Base-by-base conservation (phyloP, 2,888 invertebrate genomes). In the Hetaerina titia region DNA sequence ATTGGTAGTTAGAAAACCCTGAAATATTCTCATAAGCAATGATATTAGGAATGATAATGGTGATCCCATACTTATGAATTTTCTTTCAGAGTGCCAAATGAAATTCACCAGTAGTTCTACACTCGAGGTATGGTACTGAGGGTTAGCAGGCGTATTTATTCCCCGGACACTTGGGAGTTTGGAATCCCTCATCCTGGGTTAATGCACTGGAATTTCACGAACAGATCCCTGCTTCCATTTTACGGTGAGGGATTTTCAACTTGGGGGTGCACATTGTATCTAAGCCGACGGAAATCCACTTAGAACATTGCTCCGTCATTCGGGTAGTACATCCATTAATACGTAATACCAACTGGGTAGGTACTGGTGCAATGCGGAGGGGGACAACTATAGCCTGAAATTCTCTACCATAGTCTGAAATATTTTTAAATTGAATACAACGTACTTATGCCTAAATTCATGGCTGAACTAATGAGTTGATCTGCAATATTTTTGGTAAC, bases 241-340 rank as follows among this genome's bases (percentile, higher is more conserved):
- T 81, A 25, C 81, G 81, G 81, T 31, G 25, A 31, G 31, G 81
- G 81, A 81, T 81, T 81, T 81, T 81, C 81, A 81, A 81, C 81
- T 81, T 81, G 31, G 81, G 25, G 13, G 81, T 13, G 25, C 81
- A 13, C 81, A 31, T 22, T 81, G 81, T 13, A 31, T 81, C 81
- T 31, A 31, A 81, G 81, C 81, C 81, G 81, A 81, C 19, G 81
- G 25, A 25, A 81, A 81, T 81, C 81, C 81, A 31, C 81, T 81
- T 81, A 81, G 81, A 81, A 31, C 15, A 81, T 31, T 31, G 31
- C 81, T 31, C 11, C 81, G 25, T 31, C 81, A 81, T 81, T 31
- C 81, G 8, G 81, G 5, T 25, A 31, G 81, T 81, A 31, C 81
- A 81, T 81, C 25, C 81, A 81, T 81, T 81, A 31, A 81, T 81